Evolutionary conservation across 2,888 invertebrate genomes (phyloP), one percentile per base, ranked within the genome.

Genomic region (Eumacrocentrus americanus): DNA sequence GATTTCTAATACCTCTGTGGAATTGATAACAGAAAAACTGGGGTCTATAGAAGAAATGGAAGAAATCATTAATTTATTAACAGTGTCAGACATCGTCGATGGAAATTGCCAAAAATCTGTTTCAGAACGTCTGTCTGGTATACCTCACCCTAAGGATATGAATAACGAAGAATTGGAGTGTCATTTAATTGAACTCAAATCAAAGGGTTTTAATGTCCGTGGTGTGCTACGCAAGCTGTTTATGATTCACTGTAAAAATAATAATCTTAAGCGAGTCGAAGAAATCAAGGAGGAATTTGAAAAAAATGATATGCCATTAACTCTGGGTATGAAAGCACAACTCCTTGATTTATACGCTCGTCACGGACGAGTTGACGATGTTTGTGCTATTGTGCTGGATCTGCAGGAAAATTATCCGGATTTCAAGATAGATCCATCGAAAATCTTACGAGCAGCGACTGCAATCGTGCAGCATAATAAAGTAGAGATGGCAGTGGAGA

Each of bases 291-390:
- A 81, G 0, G 85, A 84, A 62, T 87, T 88, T 60, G 81, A 84
- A 48, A 75, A 78, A 1, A 80, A 83, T 48, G 82, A 82, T 59
- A 58, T 60, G 1, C n/a, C 51, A 7, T 68, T 61, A 67, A 54
- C 88, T 64, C 83, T 88, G 0, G 90, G 89, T 2, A 89, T 91
- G 87, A 84, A 87, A 70, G 86, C 88, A 0, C 81, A 84, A 1
- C 83, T 88, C 48, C 84, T 91, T 64, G 86, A 88, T 64, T 74
- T 87, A 2, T 85, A 87, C 75, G 83, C 87, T 2, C 85, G 85
- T 71, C 77, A 83, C 0, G 84, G 84, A 22, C 83, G 87, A 65
- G 60, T 87, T 0, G 81, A 84, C 0, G 75, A 83, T 14, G 89
- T 90, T 0, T 81, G 87, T 58, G 50, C 82, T 0, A 74, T 81